Conservation (phyloP, 2,113 vertebrate genomes). For the Fukomys damarensis region DNA sequence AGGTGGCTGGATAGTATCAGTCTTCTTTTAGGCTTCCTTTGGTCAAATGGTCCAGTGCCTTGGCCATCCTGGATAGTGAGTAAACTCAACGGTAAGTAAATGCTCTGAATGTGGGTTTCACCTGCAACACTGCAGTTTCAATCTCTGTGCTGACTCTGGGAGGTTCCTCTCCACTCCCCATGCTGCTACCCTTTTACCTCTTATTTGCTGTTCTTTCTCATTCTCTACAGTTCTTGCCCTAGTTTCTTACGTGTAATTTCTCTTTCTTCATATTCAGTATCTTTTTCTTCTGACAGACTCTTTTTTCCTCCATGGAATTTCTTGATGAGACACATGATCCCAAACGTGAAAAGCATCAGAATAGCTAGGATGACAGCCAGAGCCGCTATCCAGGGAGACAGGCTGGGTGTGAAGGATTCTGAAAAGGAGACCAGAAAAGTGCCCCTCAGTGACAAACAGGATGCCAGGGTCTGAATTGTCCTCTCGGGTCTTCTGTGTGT, state of each 20-base stretch:
- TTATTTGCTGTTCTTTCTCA: neutral
- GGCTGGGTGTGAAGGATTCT: slow-evolving; percentile 43
- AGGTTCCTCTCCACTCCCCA: neutral
- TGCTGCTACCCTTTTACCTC: neutral
- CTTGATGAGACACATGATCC: slow-evolving; percentile 12
- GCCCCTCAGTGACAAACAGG: neutral
- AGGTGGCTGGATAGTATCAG: no score
- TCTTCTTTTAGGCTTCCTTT: neutral
- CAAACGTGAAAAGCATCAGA: neutral
- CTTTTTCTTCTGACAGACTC: neutral
- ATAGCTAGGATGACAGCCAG: neutral
- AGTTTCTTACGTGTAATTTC: slow-evolving; percentile 40
- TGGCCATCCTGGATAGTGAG: neutral
- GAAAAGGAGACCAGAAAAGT: neutral
- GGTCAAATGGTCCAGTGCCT: neutral
- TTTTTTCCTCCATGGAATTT: slow-evolving; percentile 43
- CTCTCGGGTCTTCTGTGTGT: accelerated
- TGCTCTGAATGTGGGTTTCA: neutral
- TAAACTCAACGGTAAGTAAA: neutral
- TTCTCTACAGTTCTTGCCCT: neutral
- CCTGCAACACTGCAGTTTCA: accelerated
- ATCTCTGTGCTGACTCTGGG: neutral
- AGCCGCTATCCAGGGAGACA: neutral
- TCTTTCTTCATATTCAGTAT: slow-evolving; percentile 31
- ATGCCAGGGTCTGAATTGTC: neutral